These are phyloP conservation scores for Elephas maximus DNA, from an alignment of 2,113 vertebrate species.

Conservation along the genomic window DNA sequence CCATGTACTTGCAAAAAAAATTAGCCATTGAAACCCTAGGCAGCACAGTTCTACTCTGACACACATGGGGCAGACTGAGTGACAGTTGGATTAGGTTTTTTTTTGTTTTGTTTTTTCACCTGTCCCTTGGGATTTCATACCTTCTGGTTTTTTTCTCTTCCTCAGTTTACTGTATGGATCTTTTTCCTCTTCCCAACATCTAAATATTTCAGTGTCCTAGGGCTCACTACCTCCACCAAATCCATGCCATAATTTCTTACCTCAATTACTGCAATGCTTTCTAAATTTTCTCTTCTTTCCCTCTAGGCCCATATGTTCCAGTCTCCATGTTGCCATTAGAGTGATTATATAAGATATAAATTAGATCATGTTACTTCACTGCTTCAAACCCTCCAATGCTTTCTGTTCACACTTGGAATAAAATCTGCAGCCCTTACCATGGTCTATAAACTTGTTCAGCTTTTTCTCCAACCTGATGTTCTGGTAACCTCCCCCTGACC, in stretches of 20 bases:
- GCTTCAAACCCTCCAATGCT: not conserved
- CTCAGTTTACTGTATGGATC: not conserved
- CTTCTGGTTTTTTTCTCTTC: not conserved
- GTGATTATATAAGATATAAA: not conserved
- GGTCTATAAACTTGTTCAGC: not conserved
- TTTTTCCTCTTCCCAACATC: not conserved
- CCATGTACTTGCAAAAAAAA: too few species aligned
- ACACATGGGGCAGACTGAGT: too few species aligned
- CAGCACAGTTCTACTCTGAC: too few species aligned
- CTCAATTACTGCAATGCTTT: not conserved
- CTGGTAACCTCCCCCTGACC: fast-evolving
- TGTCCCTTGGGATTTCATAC: not conserved
- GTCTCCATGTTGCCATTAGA: not conserved
- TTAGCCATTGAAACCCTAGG: too few species aligned
- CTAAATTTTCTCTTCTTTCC: too few species aligned
- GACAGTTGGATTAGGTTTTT: too few species aligned
- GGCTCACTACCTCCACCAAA: not conserved
- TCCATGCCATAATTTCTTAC: not conserved
- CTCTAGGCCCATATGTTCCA: not conserved
- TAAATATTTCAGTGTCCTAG: not conserved
- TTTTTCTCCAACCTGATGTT: not conserved
- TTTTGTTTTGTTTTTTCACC: not conserved
- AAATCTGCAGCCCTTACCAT: not conserved
- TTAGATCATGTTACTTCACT: not conserved
- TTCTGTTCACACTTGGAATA: not conserved